Evolutionary conservation across 2,888 invertebrate species (phyloP), one percentile per base, ranked within the genome.

Genomic region (Leucania comma): DNA sequence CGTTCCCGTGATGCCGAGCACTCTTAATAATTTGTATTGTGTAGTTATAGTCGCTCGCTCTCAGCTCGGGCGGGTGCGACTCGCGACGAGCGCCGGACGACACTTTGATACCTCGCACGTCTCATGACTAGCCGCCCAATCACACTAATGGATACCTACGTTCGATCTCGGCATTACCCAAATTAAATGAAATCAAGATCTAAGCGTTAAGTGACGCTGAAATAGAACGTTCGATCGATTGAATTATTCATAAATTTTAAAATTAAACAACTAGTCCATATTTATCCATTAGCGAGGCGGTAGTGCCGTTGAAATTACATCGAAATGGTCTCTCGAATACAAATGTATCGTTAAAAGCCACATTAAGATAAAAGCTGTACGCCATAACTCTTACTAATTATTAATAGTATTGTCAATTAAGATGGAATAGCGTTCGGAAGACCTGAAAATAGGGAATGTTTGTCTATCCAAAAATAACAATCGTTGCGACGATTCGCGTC

Each of bases 21-120:
- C 96, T 95, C 95, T 95, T 96, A 94, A 96, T 96, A 95, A 95
- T 95, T 95, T 95, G 95, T 96, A 95, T 95, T 95, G 95, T 95
- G 90, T 95, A 93, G 92, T 93, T 92, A 91, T 93, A 92, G 91
- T 89, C 91, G 87, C 87, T 93, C 88, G 90, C 86, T 78, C 87
- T 75, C 89, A 86, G 89, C 86, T 69, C 69, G 60, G 32, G n/a
- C 54, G 56, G n/a, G 22, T 57, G 56, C 63, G 79, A 65, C 65
- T 72, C 78, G 38, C 67, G 57, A 56, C 60, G 68, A 62, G 60
- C 68, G 57, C 66, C 73, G 75, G 80, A 75, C 80, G 84, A 83
- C 83, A 87, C 87, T 87, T 85, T 86, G 85, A 88, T 88, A 87
- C 89, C 88, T 83, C 80, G 72, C 70, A 79, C 82, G 84, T 81